Evolutionary conservation across 2,797 vertebrate species (phyloP).

Genomic region (Ctenochaetus hawaiiensis): DNA sequence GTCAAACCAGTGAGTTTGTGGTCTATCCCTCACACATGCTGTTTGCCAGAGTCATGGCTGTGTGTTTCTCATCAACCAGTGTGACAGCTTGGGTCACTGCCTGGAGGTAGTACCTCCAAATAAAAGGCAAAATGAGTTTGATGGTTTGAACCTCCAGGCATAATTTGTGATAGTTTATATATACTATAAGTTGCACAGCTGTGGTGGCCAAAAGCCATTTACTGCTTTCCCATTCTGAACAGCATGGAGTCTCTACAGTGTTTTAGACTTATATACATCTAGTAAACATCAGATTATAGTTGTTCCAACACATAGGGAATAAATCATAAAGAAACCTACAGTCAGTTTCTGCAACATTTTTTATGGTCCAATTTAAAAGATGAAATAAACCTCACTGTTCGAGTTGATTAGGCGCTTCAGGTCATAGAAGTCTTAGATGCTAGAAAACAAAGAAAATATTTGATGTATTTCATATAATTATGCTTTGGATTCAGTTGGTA

Average conservation of each 20-base stretch:
- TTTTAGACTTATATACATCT: background rate
- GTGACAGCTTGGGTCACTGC: conserved; percentile 12
- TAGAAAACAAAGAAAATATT: background rate
- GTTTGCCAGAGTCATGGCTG: background rate
- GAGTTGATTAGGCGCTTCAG: no score
- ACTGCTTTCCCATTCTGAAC: conserved; percentile 1
- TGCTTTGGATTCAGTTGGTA: background rate
- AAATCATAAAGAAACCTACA: background rate
- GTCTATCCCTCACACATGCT: background rate
- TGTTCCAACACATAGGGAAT: background rate
- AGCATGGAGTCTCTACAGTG: background rate
- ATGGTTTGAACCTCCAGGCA: conserved; percentile 10
- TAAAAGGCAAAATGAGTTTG: conserved; percentile 17
- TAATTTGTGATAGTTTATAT: conserved; percentile 30
- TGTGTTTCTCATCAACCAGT: conserved; percentile 1
- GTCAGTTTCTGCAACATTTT: background rate
- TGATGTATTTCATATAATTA: background rate
- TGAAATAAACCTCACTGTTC: background rate
- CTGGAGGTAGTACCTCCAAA: conserved; percentile 21
- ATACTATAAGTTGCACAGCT: conserved; percentile 29
- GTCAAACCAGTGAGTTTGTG: background rate
- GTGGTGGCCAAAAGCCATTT: conserved; percentile 20
- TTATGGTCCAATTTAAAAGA: background rate
- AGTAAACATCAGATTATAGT: background rate
- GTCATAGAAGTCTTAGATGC: no score